A percentile compares a stretch with the other conserved stretches of the same genome.
phyloP scores from a whole-genome alignment of 2,113 vertebrate genomes.

The Forbesichthys papilliferus region DNA sequence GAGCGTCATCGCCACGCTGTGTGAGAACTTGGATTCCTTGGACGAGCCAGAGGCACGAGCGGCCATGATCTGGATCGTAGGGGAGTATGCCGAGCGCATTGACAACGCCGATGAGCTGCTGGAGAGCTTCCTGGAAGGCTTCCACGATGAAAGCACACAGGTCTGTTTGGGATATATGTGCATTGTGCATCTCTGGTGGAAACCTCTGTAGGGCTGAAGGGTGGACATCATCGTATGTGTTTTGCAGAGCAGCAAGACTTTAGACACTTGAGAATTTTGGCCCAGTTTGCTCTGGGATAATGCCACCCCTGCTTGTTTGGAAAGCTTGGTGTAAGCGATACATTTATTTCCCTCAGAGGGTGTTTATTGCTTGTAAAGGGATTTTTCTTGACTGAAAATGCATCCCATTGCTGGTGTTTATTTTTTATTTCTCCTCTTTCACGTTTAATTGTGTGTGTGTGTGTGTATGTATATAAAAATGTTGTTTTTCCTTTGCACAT shows the following conservation, averaged over 20 bases:
- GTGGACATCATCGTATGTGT: background rate
- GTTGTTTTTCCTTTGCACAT: too few species aligned
- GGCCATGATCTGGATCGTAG: slow-evolving; percentile 98
- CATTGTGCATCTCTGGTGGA: background rate
- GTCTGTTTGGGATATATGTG: slow-evolving; percentile 59
- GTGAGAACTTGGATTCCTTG: slow-evolving; percentile 95
- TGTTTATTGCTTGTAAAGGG: slow-evolving; percentile 13
- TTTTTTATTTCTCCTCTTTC: too few species aligned
- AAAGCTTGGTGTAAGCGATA: background rate
- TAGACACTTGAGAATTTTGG: background rate
- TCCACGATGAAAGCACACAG: slow-evolving; percentile 98
- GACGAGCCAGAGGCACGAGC: slow-evolving; percentile 95
- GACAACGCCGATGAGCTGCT: slow-evolving; percentile 94
- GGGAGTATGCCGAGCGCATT: slow-evolving; percentile 93
- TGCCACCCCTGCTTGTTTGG: slow-evolving; percentile 10
- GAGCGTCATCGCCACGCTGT: slow-evolving; percentile 94
- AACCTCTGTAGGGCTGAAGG: background rate
- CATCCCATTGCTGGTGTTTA: too few species aligned
- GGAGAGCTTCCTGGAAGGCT: slow-evolving; percentile 95
- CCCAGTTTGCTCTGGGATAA: slow-evolving; percentile 15
- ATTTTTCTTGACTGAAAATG: background rate
- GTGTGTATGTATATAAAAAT: background rate
- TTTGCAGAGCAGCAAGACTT: slow-evolving; percentile 1
- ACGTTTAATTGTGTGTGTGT: too few species aligned
- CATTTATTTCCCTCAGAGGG: background rate